Base-by-base conservation (phyloP, 2,113 vertebrate genomes). In the Formicarius rufipectus region DNA sequence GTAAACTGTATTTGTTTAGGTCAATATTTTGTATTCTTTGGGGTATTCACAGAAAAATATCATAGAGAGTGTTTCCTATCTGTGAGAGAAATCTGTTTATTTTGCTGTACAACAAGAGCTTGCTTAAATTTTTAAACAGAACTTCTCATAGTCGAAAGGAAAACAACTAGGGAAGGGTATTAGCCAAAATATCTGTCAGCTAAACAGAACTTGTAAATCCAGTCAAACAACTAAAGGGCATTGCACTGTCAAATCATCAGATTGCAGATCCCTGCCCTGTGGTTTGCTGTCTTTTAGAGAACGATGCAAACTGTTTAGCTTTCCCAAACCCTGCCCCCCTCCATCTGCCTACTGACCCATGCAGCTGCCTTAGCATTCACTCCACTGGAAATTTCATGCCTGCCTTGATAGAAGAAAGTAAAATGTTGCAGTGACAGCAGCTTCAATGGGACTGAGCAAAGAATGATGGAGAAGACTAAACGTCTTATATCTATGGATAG, bases 341-440 rank as follows among this genome's bases (percentile, higher is more conserved):
- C 97, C 97, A 97, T 98, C 97, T 98, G 97, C 92, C 96, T 97
- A 93, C 93, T 98, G 98, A 98, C 97, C 98, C 97, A 97, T 96
- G 95, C 96, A 97, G 93, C 95, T 97, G 92, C 97, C 97, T 97
- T 97, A 97, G 96, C 75, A 83, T 96, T 89, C 72, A 52, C 94
- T 96, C 97, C 96, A 76, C 94, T 97, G 95, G 95, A 98, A 96
- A 95, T 95, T 97, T 97, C 95, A 87, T 97, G 97, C 90, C 96
- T 98, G 98, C 95, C 89, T 96, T 96, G 93, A 97, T 84, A 95
- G 95, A 94, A 97, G 95, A 97, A 98, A 97, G 95, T 81, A 97
- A 97, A 96, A 95, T 88, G 93, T 68, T 90, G 96, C 90, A 96
- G 84, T 98, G 98, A 98, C 98, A 98, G 96, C 95, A 95, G 96